Evolutionary conservation across 2,113 vertebrate genomes (phyloP).

Genomic region (Vidua chalybeata): DNA sequence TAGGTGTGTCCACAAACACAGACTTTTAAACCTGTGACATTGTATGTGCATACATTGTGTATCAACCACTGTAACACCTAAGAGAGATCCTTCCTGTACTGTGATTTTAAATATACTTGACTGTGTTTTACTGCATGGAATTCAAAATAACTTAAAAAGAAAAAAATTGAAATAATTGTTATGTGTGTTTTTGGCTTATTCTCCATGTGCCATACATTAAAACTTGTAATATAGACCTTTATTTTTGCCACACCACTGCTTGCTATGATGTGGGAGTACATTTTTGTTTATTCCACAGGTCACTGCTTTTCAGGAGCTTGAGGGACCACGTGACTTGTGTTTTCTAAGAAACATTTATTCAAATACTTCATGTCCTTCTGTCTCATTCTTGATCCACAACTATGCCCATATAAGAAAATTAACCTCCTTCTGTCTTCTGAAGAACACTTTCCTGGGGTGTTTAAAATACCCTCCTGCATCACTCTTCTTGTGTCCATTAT

Average conservation of each 20-base stretch:
- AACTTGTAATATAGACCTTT: not conserved
- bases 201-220: not conserved
- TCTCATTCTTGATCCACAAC: not conserved
- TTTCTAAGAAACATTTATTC: not conserved
- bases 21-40: not conserved
- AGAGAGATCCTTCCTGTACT: not conserved
- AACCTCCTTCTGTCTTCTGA: not conserved
- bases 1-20: not conserved
- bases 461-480: not conserved
- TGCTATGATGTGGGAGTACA: not conserved
- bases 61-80: not conserved
- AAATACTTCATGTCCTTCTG: not conserved
- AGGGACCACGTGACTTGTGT: not conserved
- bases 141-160: not conserved
- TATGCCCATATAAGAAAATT: not conserved
- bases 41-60: not conserved
- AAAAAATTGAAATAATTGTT: not conserved
- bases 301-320: not conserved
- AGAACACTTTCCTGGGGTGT: not conserved
- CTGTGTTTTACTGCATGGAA: not conserved
- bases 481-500: not conserved
- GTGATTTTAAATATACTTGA: not conserved
- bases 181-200: not conserved
- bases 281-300: not conserved
- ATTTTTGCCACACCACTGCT: not conserved